These are phyloP conservation scores for Bombus terrestris DNA, from an alignment of 1,140 invertebrate genomes.

Conservation along the genomic window DNA sequence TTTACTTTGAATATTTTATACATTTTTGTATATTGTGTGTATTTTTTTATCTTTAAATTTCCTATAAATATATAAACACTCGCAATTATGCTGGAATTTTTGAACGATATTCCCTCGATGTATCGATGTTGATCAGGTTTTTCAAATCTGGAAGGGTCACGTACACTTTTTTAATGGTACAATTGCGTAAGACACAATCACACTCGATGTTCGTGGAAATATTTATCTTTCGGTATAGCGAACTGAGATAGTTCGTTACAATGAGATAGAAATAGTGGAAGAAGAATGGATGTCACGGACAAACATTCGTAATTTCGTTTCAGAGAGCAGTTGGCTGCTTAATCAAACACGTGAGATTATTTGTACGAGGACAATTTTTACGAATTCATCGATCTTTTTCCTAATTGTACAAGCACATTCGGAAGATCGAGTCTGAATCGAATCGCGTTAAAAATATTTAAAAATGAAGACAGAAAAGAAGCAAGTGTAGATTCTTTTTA, in stretches of 20 bases:
- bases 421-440: slow-evolving; percentile 24
- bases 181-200: slow-evolving; percentile 41
- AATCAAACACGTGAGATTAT: slow-evolving; percentile 15
- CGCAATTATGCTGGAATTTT: not conserved
- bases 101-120: not conserved
- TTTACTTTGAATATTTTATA: not conserved
- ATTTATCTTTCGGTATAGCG: not conserved
- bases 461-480: too few species aligned
- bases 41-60: not conserved
- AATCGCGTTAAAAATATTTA: not conserved
- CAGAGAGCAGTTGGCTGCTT: not conserved
- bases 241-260: not conserved
- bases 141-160: slow-evolving; percentile 24
- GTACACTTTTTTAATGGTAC: slow-evolving; percentile 18
- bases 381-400: not conserved
- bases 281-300: not conserved
- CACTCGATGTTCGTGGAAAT: slow-evolving; percentile 17
- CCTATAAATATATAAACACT: not conserved
- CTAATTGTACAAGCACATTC: slow-evolving; percentile 14
- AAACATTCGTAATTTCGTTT: not conserved
- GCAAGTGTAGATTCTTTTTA: not conserved
- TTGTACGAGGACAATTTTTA: not conserved
- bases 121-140: not conserved
- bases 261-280: not conserved
- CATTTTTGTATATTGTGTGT: not conserved